Evolutionary conservation across 2,113 vertebrate species (phyloP).

Genomic region (Scolopax mira): DNA sequence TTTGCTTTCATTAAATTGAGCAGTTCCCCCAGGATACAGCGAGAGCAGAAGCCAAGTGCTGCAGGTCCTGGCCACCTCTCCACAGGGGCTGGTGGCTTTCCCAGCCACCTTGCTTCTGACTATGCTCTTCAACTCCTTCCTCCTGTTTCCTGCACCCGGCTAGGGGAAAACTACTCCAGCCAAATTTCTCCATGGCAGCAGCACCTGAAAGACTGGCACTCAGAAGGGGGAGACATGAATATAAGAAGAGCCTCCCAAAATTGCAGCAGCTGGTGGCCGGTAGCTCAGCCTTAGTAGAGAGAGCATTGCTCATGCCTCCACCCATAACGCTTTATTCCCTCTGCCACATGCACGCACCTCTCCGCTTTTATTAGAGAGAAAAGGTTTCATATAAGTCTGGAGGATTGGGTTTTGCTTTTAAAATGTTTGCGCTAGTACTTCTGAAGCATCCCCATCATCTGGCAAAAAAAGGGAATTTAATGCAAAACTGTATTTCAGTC

Average conservation of each 20-base stretch:
- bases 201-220: background rate
- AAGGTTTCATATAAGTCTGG: slow-evolving; percentile 1
- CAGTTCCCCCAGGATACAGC: fast-evolving
- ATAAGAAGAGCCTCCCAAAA: fast-evolving
- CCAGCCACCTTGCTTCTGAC: background rate
- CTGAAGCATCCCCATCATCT: slow-evolving; percentile 19
- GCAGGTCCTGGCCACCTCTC: fast-evolving
- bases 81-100: background rate
- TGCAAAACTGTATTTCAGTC: slow-evolving; percentile 27
- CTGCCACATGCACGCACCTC: background rate
- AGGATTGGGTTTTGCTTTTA: slow-evolving; percentile 1
- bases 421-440: slow-evolving; percentile 1
- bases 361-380: background rate
- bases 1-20: background rate
- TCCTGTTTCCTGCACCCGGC: background rate
- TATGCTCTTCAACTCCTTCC: background rate
- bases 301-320: background rate
- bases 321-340: background rate
- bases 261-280: background rate
- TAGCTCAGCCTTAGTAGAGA: background rate
- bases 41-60: background rate
- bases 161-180: background rate
- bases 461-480: slow-evolving; percentile 29
- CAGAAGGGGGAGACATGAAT: fast-evolving
- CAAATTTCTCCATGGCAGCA: background rate